Conservation (phyloP, 2,888 invertebrate species). For the Acronicta aceris region DNA sequence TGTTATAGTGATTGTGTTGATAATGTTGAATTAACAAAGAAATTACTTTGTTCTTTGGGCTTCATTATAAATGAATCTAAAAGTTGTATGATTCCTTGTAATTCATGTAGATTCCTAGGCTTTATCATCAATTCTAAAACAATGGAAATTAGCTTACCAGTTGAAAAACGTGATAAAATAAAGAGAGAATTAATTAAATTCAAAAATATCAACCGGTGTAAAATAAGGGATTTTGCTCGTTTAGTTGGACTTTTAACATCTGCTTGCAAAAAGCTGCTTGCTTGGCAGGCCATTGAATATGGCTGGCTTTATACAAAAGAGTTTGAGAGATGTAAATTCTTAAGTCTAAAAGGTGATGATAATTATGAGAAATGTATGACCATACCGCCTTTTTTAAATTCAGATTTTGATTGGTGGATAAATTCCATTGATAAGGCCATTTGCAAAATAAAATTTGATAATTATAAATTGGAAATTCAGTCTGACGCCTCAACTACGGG, state of each 20-base stretch:
- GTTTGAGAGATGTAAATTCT: constrained; percentile 3
- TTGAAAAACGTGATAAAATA: neutral
- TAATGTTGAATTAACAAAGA: neutral
- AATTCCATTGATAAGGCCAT: neutral
- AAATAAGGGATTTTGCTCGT: constrained; percentile 9
- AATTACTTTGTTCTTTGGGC: constrained; percentile 5
- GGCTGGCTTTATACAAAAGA: constrained; percentile 7
- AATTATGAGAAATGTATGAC: constrained; percentile 3
- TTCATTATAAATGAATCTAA: constrained; percentile 6
- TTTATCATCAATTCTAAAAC: constrained; percentile 3
- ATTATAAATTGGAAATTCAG: constrained; percentile 7
- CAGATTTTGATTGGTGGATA: constrained; percentile 7
- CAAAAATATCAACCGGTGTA: neutral
- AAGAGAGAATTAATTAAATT: constrained; percentile 1
- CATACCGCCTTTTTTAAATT: neutral
- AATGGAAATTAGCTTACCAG: neutral
- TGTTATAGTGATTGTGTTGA: neutral
- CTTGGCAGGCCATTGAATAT: constrained; percentile 4
- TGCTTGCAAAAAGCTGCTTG: too few species aligned
- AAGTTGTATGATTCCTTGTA: neutral
- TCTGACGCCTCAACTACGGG: constrained; percentile 28
- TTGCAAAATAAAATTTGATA: constrained; percentile 5
- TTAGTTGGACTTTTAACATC: constrained; percentile 8
- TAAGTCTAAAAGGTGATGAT: neutral
- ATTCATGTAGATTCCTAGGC: constrained; percentile 3